phyloP scores from a whole-genome alignment of 2,797 vertebrate species.

The Epinephelus awoara region DNA sequence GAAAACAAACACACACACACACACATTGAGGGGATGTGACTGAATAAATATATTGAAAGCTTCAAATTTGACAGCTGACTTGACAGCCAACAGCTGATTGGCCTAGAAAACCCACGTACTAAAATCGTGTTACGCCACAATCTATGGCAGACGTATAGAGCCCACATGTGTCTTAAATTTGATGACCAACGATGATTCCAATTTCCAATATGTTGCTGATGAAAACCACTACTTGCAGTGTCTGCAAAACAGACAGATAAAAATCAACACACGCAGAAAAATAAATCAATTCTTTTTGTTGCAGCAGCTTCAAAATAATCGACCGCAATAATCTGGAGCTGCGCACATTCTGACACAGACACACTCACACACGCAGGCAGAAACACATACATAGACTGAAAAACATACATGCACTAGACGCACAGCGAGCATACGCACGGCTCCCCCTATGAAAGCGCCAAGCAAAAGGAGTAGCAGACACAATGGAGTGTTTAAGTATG shows the following conservation, averaged over 20 bases:
- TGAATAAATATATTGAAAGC: conserved; percentile 52
- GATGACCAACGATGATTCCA: conserved; percentile 43
- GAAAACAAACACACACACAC: conserved; percentile 32
- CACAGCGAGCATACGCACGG: conserved; percentile 34
- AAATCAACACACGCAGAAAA: conserved; percentile 42
- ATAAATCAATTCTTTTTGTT: conserved; percentile 49
- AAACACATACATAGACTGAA: conserved; percentile 37
- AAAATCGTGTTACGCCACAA: conserved; percentile 38
- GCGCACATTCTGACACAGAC: conserved; percentile 14
- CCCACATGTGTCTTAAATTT: conserved; percentile 20
- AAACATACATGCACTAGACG: conserved; percentile 57
- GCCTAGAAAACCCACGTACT: conserved; percentile 20
- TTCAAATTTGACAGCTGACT: conserved; percentile 57
- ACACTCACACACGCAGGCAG: conserved; percentile 3
- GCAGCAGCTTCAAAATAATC: conserved; percentile 50
- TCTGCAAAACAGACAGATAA: conserved; percentile 50
- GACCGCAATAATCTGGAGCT: conserved; percentile 61
- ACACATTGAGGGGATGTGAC: conserved; percentile 23
- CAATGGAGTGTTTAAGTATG: conserved; percentile 83
- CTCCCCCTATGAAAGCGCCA: conserved; percentile 58
- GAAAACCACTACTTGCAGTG: conserved; percentile 34
- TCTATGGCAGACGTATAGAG: conserved; percentile 21
- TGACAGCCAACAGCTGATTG: conserved; percentile 47
- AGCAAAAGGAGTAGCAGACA: conserved; percentile 69
- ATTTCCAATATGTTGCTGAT: conserved; percentile 33